A percentile compares a stretch with the other conserved stretches of the same genome.
Conservation (phyloP, 2,888 invertebrate genomes). For the Melieria omissa region DNA sequence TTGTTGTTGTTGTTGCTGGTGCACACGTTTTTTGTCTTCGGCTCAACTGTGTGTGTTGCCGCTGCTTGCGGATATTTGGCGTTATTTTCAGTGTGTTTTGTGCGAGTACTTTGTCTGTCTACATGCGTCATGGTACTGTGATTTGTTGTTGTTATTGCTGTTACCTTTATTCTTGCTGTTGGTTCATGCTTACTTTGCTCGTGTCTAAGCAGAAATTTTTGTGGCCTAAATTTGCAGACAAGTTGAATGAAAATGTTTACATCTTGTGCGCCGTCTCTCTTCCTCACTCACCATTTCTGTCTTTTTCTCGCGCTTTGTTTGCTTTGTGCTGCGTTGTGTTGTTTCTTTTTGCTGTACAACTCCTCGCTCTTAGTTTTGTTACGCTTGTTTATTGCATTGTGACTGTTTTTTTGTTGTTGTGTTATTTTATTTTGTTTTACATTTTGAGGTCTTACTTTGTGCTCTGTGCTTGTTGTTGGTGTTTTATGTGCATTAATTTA, state of each 20-base stretch:
- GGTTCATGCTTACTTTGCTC: neutral
- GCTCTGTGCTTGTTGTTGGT: too few relatives aligned
- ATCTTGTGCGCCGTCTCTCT: neutral
- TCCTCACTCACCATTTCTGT: neutral
- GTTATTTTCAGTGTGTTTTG: neutral
- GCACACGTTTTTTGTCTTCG: neutral
- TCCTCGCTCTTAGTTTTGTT: neutral
- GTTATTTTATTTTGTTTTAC: neutral
- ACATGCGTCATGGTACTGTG: neutral
- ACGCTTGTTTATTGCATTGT: neutral
- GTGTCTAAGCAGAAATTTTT: slow-evolving; percentile 5
- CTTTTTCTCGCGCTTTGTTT: slow-evolving; percentile 13
- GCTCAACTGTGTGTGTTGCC: neutral
- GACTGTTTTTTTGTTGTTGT: neutral
- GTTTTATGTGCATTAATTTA: too few relatives aligned
- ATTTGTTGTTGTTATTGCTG: slow-evolving; percentile 3
- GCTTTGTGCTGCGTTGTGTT: neutral
- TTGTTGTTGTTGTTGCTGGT: slow-evolving; percentile 12
- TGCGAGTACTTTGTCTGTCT: neutral
- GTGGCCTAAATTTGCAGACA: slow-evolving; percentile 37
- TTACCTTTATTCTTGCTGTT: neutral
- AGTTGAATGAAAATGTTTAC: slow-evolving; percentile 39
- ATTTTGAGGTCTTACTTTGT: too few relatives aligned
- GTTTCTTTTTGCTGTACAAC: neutral
- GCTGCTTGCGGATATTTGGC: slow-evolving; percentile 15